A percentile compares a stretch with the other conserved stretches of the same genome.
Conservation (phyloP, 2,113 vertebrate genomes). For the Pseudonaja textilis region DNA sequence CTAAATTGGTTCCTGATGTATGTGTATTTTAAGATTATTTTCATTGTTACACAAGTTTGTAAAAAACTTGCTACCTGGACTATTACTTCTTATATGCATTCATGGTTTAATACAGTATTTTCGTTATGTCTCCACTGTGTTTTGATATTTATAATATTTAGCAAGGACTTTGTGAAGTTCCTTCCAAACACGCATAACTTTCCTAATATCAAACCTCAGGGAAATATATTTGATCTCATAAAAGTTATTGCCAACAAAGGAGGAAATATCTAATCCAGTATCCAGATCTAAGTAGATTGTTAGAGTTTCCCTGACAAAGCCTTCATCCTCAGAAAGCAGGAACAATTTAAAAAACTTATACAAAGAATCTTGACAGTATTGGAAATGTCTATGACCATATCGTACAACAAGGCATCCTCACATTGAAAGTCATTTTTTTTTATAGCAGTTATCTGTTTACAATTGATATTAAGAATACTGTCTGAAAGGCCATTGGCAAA, state of each 20-base stretch:
- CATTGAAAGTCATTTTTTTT: background rate
- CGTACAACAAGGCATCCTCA: background rate
- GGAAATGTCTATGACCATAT: background rate
- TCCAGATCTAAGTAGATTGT: background rate
- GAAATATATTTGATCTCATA: background rate
- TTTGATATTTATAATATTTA: background rate
- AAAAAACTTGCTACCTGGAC: background rate
- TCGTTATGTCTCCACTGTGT: background rate
- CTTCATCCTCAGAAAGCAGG: background rate
- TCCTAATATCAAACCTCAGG: background rate
- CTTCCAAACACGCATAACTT: background rate
- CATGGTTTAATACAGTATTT: background rate
- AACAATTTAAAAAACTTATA: background rate
- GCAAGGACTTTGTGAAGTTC: background rate
- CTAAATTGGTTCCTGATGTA: background rate
- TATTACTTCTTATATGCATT: background rate
- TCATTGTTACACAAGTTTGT: background rate
- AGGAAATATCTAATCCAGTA: background rate
- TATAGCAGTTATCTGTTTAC: conserved; percentile 20
- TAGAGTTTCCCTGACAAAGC: background rate
- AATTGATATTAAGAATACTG: background rate
- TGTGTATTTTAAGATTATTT: background rate
- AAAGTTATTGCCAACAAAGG: background rate
- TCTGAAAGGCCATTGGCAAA: background rate
- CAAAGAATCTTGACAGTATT: background rate